Evolutionary conservation across 2,797 vertebrate species (phyloP).

Genomic region (Liasis olivaceus): DNA sequence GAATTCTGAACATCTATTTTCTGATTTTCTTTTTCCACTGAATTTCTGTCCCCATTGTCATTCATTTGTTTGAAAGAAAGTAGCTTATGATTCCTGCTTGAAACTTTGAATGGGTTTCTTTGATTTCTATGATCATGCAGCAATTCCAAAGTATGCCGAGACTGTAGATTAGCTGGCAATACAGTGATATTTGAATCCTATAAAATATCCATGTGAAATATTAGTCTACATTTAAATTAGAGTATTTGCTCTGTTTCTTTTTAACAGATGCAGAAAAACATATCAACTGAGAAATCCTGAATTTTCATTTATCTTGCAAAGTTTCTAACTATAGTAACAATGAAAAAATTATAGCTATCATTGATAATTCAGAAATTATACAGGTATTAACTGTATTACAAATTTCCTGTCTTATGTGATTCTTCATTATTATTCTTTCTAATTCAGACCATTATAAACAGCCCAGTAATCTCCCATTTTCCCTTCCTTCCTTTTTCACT

Average conservation of each 20-base stretch:
- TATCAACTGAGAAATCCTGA: neutral
- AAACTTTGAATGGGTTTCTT: slow-evolving; percentile 89
- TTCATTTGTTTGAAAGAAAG: slow-evolving; percentile 71
- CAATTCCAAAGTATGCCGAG: slow-evolving; percentile 23
- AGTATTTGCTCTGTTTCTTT: neutral
- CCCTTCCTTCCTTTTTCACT: neutral
- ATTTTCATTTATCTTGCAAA: neutral
- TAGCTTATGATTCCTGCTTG: slow-evolving; percentile 68
- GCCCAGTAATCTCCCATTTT: neutral
- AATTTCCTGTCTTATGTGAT: neutral
- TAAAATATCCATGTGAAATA: slow-evolving; percentile 33
- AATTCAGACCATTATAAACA: neutral
- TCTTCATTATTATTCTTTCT: neutral
- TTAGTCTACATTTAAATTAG: neutral
- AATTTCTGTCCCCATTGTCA: slow-evolving; percentile 34
- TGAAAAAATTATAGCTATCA: neutral
- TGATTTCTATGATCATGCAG: slow-evolving; percentile 61
- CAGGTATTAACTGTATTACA: neutral
- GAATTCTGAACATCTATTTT: slow-evolving; percentile 27
- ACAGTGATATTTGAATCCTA: slow-evolving; percentile 73
- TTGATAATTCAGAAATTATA: neutral
- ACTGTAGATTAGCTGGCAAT: slow-evolving; percentile 1
- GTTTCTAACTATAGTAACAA: neutral
- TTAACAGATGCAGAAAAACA: neutral
- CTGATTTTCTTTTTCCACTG: slow-evolving; percentile 24